Evolutionary conservation across 2,113 vertebrate species (phyloP).

Genomic region (Macheiramphus alcinus): DNA sequence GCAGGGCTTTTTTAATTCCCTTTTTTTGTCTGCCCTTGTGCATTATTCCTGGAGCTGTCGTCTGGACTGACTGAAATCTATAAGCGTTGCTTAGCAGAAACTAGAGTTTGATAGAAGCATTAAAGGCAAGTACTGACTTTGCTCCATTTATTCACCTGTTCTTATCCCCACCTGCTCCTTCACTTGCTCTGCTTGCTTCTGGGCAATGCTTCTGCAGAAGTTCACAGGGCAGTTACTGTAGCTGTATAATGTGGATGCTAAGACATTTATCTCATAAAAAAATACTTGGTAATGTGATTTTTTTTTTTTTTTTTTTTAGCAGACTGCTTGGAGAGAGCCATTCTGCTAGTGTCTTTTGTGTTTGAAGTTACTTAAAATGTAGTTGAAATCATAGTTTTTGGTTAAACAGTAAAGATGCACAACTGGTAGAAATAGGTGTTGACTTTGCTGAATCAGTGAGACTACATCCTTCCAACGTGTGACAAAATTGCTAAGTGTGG

Average conservation of each 20-base stretch:
- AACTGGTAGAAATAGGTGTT: background rate
- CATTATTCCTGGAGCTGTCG: background rate
- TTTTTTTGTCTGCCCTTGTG: background rate
- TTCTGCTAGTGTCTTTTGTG: background rate
- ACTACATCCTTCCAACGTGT: fast-evolving
- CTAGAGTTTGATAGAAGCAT: fast-evolving
- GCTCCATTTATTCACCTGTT: background rate
- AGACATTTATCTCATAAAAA: background rate
- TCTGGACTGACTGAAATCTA: fast-evolving
- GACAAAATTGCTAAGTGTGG: background rate
- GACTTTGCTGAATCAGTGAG: background rate
- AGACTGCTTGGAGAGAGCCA: fast-evolving
- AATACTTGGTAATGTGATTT: fast-evolving
- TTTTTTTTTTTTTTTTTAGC: background rate
- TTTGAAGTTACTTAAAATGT: background rate
- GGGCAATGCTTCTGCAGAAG: no score
- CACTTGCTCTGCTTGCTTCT: fast-evolving
- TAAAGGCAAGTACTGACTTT: background rate
- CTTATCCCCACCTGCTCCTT: background rate
- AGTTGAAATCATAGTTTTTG: background rate
- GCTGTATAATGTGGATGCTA: fast-evolving
- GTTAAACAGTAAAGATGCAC: background rate
- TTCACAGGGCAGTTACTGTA: fast-evolving
- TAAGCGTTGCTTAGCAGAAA: background rate
- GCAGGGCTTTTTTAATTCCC: fast-evolving